Conservation (phyloP, 2,888 invertebrate species). For the Bombylius major region DNA sequence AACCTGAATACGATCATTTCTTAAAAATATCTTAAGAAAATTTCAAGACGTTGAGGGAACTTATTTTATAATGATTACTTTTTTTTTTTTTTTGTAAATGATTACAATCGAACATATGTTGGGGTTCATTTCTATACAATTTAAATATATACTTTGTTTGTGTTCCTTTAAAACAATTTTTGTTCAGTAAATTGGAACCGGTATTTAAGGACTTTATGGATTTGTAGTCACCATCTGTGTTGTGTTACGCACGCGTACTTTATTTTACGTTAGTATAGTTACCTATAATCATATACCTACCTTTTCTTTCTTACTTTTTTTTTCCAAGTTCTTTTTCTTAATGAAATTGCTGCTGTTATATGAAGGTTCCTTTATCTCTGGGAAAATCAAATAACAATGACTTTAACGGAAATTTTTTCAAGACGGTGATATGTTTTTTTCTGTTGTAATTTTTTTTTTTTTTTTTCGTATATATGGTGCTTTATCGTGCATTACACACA, state of each 20-base stretch:
- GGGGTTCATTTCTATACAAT: no score
- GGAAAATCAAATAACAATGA: conserved; percentile 2
- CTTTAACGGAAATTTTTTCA: background rate
- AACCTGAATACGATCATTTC: background rate
- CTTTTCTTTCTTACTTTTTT: no score
- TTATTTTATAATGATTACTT: background rate
- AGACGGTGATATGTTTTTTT: background rate
- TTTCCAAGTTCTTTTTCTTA: no score
- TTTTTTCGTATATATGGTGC: no score
- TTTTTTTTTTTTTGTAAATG: background rate
- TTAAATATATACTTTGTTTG: no score
- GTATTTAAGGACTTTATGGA: background rate
- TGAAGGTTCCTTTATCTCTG: conserved; percentile 4
- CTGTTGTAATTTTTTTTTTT: background rate
- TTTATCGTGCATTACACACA: background rate
- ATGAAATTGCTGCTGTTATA: background rate
- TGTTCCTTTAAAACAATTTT: no score
- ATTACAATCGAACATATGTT: no score
- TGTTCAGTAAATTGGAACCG: conserved; percentile 1
- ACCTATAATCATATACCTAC: no score
- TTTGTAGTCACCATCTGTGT: background rate
- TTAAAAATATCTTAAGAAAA: conserved; percentile 3
- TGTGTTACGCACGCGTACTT: background rate
- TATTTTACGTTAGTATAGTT: background rate
- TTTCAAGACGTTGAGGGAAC: conserved; percentile 10